These are phyloP conservation scores for Danio jaintianensis DNA, from an alignment of 2,797 vertebrate species.

Conservation along the genomic window DNA sequence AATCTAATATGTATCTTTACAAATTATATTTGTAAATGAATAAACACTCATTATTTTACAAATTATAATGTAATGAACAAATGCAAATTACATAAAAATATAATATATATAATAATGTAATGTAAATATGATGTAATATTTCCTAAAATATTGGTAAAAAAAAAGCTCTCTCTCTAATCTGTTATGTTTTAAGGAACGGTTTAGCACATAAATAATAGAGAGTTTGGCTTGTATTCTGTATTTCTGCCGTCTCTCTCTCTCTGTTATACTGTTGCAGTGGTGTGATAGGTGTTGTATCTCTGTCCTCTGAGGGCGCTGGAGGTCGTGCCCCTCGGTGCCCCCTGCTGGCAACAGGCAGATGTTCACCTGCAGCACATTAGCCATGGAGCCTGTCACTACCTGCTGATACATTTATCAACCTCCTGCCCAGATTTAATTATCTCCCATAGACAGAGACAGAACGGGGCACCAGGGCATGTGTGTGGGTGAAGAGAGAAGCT, in stretches of 20 bases:
- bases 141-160: neutral
- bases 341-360: conserved; percentile 39
- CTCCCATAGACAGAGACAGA: conserved; percentile 33
- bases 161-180: no score
- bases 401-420: conserved; percentile 48
- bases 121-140: no score
- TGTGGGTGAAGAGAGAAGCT: conserved; percentile 4
- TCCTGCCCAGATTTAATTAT: conserved; percentile 48
- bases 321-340: conserved; percentile 46
- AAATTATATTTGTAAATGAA: no score
- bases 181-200: neutral
- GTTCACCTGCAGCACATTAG: conserved; percentile 55
- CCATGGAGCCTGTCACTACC: conserved; percentile 52
- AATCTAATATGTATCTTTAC: no score
- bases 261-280: conserved; percentile 17
- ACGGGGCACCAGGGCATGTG: neutral
- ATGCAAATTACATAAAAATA: no score
- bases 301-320: conserved; percentile 19
- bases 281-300: conserved; percentile 24
- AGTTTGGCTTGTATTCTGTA: neutral
- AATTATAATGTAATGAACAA: no score
- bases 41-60: no score
- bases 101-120: no score
- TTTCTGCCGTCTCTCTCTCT: neutral
- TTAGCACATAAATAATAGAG: neutral